A percentile compares a stretch with the other conserved stretches of the same genome.
phyloP scores from a whole-genome alignment of 2,888 invertebrate genomes.

The Philaethria dido region DNA sequence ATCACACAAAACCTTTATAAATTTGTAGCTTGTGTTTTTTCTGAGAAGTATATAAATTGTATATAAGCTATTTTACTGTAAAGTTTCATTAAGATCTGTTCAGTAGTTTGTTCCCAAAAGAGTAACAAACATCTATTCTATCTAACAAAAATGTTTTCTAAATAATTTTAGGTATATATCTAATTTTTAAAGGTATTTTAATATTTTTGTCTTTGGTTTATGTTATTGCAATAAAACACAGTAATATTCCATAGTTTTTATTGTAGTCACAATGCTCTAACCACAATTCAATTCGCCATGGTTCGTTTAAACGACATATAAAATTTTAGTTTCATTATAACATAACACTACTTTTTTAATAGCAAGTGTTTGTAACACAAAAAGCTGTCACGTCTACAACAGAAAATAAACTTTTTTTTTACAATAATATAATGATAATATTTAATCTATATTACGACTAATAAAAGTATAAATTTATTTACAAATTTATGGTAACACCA shows the following conservation, averaged over 20 bases:
- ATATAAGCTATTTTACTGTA: too few relatives aligned
- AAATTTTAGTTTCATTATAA: conserved; percentile 36
- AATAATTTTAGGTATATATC: too few relatives aligned
- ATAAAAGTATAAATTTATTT: conserved; percentile 43
- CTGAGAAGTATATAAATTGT: too few relatives aligned
- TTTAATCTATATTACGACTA: conserved; percentile 8
- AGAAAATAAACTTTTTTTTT: conserved; percentile 35
- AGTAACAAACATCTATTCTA: too few relatives aligned
- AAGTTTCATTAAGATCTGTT: too few relatives aligned
- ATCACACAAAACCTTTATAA: too few relatives aligned
- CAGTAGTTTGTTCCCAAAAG: too few relatives aligned
- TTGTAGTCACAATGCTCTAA: conserved; percentile 35
- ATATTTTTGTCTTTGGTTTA: too few relatives aligned
- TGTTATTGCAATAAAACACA: conserved; percentile 21
- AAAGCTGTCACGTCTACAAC: conserved; percentile 39
- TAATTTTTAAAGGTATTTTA: too few relatives aligned
- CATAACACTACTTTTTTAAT: conserved; percentile 30
- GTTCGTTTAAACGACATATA: conserved; percentile 43
- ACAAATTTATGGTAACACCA: conserved; percentile 39
- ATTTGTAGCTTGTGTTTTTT: too few relatives aligned
- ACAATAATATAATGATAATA: conserved; percentile 20
- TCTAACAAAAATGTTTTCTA: too few relatives aligned
- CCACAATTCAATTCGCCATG: conserved; percentile 46
- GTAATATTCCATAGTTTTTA: conserved; percentile 34
- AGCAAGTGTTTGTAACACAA: conserved; percentile 37